A percentile compares a stretch with the other conserved stretches of the same genome.
Evolutionary conservation across 2,797 vertebrate genomes (phyloP).

Genomic region (Chloroceryle inda): DNA sequence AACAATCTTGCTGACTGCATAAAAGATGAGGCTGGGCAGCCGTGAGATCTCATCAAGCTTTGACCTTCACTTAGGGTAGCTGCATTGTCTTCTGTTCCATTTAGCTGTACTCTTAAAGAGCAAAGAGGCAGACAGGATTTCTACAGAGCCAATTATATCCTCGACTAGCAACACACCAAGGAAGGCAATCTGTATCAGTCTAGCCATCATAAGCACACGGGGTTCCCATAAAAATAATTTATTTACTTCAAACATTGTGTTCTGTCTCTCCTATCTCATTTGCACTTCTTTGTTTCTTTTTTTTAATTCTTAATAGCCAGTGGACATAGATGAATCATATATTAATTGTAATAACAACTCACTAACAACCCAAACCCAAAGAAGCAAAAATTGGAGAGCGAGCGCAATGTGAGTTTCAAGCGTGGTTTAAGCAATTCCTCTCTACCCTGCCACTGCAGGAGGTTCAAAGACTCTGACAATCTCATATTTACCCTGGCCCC

Average conservation of each 20-base stretch:
- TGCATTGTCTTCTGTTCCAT: conserved; percentile 68
- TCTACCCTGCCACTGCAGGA: not conserved
- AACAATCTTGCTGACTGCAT: conserved; percentile 51
- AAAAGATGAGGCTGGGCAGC: conserved; percentile 58
- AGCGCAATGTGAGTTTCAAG: rapidly evolving
- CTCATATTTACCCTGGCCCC: not conserved
- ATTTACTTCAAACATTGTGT: not conserved
- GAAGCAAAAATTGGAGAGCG: not conserved
- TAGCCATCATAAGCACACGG: not conserved
- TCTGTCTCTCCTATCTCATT: conserved; percentile 4
- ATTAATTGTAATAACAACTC: not conserved
- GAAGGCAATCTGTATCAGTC: not conserved
- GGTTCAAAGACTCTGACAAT: not conserved
- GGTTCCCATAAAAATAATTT: conserved; percentile 7
- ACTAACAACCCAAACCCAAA: not conserved
- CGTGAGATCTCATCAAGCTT: conserved; percentile 64
- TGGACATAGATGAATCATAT: not conserved
- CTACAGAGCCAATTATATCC: conserved; percentile 58
- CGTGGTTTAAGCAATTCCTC: not conserved
- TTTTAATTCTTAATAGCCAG: not conserved
- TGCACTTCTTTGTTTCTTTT: not conserved
- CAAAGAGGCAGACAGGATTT: conserved; percentile 49
- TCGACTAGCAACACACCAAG: conserved; percentile 44
- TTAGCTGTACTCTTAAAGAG: conserved; percentile 72
- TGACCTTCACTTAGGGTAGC: conserved; percentile 73